Conservation (phyloP, 1,140 invertebrate genomes). For the Octopus sinensis region DNA sequence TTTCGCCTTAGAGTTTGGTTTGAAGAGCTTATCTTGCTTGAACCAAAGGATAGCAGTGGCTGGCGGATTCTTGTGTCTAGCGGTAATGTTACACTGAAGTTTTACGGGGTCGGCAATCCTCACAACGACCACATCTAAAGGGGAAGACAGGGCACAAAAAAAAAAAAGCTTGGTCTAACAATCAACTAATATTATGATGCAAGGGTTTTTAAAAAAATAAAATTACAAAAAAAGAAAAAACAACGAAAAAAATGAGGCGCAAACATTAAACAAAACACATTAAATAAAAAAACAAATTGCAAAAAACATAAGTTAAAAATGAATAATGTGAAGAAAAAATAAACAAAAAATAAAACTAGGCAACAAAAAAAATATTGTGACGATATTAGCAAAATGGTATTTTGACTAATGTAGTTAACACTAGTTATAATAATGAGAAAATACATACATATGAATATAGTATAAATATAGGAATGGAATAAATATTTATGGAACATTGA, state of each 20-base stretch:
- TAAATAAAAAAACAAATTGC: too few species aligned
- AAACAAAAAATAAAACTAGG: slow-evolving; percentile 4
- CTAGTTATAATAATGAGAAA: too few species aligned
- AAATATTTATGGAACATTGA: too few species aligned
- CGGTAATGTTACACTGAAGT: slow-evolving; percentile 3
- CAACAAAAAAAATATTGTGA: background rate
- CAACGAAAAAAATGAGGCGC: too few species aligned
- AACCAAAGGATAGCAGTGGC: background rate
- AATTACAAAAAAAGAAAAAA: too few species aligned
- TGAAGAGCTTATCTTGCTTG: background rate
- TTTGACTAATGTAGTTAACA: background rate
- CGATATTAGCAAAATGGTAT: background rate
- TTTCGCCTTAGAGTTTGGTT: background rate
- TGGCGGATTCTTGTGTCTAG: background rate
- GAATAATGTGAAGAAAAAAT: background rate
- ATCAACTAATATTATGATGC: background rate
- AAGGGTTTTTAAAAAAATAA: too few species aligned
- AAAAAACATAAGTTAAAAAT: background rate
- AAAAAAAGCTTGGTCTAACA: slow-evolving; percentile 8
- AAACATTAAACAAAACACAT: too few species aligned
- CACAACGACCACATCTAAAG: slow-evolving; percentile 13
- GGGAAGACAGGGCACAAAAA: slow-evolving; percentile 10
- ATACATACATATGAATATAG: too few species aligned
- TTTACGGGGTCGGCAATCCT: slow-evolving; percentile 3
- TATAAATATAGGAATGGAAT: too few species aligned